Evolutionary conservation across 2,888 invertebrate species (phyloP), one percentile per base, ranked within the genome.

Genomic region (Tenthredo amoena): DNA sequence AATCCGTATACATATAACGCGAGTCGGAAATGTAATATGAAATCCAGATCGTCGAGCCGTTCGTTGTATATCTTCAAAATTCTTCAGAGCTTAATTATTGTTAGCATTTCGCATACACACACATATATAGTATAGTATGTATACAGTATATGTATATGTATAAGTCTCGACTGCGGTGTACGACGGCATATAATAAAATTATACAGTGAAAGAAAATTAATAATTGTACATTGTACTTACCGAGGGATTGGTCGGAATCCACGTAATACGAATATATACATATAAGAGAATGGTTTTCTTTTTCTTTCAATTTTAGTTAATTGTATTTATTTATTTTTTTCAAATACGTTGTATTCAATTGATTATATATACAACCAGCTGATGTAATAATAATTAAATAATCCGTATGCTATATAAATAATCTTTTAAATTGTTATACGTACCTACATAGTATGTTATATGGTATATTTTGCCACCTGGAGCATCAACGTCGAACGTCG

Each of bases 341-440:
- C 2, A 0, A 43, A 43, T 43, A 12, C 3, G 43, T 43, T 47
- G 47, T 47, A 15, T 47, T 15, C 3, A 47, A 47, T 15, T 47
- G 12, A 47, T 47, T 47, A 47, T 47, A 40, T 40, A 15, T 47
- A 47, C 10, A 47, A 47, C 47, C 47, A 47, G 3, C 12, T 12
- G 47, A 47, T 47, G 47, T 47, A 21, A 58, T 21, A 21, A 21
- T 58, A 58, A 7, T 9, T 58, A 21, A 58, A 58, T 58, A 58
- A 58, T 58, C 58, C 58, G 58, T 58, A 58, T 58, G 21, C 21
- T n/a, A 21, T 58, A 65, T 65, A 58, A n/a, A 65, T 65, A n/a
- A 26, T 65, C 26, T 12, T 65, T 65, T n/a, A 4, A 26, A 88
- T 90, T 47, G 15, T 47, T 90, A 89, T 90, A 90, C 89, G 88